Conservation (phyloP, 2,888 invertebrate species). For the Drosophila demipolita region DNA sequence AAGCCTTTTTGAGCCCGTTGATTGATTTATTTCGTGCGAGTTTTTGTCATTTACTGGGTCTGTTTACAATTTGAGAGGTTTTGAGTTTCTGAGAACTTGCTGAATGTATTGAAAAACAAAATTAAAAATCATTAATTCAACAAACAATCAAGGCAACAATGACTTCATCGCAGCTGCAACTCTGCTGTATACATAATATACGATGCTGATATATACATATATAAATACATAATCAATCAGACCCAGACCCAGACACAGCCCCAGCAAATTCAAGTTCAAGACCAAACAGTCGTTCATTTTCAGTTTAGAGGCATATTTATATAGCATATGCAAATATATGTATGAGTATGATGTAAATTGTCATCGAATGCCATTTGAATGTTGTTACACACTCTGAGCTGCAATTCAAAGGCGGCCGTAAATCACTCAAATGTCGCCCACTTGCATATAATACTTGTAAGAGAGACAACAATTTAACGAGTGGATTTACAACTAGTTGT, state of each 20-base stretch:
- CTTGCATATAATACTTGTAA: conserved; percentile 17
- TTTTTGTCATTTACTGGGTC: conserved; percentile 49
- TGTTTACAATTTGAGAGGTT: conserved; percentile 26
- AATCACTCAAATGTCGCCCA: conserved; percentile 76
- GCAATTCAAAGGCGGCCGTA: conserved; percentile 64
- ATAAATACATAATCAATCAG: conserved; percentile 17
- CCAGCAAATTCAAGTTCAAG: conserved; percentile 76
- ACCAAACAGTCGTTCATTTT: conserved; percentile 31
- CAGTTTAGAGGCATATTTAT: conserved; percentile 2
- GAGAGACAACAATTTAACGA: conserved; percentile 42
- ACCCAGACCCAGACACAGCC: conserved; percentile 23
- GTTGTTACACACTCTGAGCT: conserved; percentile 62
- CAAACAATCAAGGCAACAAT: conserved; percentile 7
- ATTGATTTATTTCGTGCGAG: conserved; percentile 63
- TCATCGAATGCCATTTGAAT: conserved; percentile 70
- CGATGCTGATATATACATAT: conserved; percentile 57
- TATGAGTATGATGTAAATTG: conserved; percentile 36
- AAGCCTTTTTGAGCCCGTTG: conserved; percentile 42
- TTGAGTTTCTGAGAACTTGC: conserved; percentile 50
- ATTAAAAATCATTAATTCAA: conserved; percentile 67
- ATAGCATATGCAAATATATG: neutral
- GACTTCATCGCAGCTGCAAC: conserved; percentile 48
- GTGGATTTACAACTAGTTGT: conserved; percentile 53
- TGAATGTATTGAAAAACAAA: conserved; percentile 50
- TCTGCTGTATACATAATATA: neutral